Percentiles rank a stretch among this genome's conserved stretches.
Conservation (phyloP, 2,888 invertebrate species). For the Lycaena phlaeas region DNA sequence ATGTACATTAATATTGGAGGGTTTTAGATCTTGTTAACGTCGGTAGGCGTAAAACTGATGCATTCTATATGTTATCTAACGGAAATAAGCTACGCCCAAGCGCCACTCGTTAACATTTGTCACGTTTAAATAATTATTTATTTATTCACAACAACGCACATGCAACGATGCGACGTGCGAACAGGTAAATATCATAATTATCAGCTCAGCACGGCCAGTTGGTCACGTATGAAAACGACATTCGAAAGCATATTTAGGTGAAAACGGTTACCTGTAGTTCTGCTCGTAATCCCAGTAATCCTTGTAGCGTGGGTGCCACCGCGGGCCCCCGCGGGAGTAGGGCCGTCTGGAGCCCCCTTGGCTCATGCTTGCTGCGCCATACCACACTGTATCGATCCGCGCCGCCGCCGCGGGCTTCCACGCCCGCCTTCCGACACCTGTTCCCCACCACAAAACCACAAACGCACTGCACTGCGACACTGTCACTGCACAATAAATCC, state of each 20-base stretch:
- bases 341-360: conserved; percentile 63
- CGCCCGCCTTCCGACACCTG: conserved; percentile 24
- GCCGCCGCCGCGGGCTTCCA: conserved; percentile 31
- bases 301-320: conserved; percentile 68
- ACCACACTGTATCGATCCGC: conserved; percentile 48
- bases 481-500: conserved; percentile 24
- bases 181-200: not conserved
- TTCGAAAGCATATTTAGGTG: conserved; percentile 7
- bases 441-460: conserved; percentile 28
- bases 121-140: conserved; percentile 7
- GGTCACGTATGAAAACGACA: conserved; percentile 15
- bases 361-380: conserved; percentile 61
- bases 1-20: not conserved
- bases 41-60: conserved; percentile 7
- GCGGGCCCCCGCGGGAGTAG: conserved; percentile 62
- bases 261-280: conserved; percentile 47
- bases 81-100: conserved; percentile 7
- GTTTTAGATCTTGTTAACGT: not conserved
- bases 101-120: conserved; percentile 1
- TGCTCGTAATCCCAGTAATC: conserved; percentile 69
- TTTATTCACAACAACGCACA: conserved; percentile 3
- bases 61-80: not conserved
- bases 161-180: conserved; percentile 2
- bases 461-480: conserved; percentile 41
- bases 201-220: not conserved